These are phyloP conservation scores for Stenodema calcarata DNA, from an alignment of 2,888 invertebrate genomes.

Conservation along the genomic window DNA sequence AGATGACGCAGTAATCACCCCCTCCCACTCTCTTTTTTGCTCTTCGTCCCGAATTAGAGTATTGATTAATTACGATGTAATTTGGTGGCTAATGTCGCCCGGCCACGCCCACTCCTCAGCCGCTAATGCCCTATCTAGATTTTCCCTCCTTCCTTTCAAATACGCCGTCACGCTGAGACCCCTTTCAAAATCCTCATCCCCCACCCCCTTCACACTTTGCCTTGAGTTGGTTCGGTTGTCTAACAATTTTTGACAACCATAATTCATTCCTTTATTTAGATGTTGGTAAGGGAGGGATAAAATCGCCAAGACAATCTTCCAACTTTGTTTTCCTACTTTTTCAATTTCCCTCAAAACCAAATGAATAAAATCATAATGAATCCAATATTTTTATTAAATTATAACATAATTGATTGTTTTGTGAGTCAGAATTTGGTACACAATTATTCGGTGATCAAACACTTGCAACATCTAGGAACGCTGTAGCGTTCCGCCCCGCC, in stretches of 20 bases:
- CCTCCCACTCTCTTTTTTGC: neutral
- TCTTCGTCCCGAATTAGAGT: constrained; percentile 47
- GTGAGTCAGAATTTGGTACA: no score
- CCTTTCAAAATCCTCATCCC: neutral
- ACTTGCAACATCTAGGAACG: no score
- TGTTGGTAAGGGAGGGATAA: neutral
- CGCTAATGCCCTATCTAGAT: constrained; percentile 14
- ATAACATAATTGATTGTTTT: no score
- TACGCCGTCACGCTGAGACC: neutral
- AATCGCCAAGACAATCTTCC: neutral
- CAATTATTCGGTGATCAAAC: no score
- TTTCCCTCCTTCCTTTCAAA: neutral
- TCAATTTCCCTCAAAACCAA: neutral
- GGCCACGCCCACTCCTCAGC: constrained; percentile 50
- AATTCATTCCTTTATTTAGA: neutral
- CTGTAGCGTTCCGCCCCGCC: no score
- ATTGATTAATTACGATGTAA: constrained; percentile 55
- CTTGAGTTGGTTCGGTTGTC: neutral
- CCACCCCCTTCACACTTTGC: neutral
- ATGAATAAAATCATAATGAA: neutral
- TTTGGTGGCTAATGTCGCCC: constrained; percentile 51
- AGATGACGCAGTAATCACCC: constrained; percentile 52
- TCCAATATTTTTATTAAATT: no score
- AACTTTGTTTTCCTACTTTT: neutral
- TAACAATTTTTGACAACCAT: neutral